Evolutionary conservation across 2,797 vertebrate species (phyloP).

Genomic region (Myripristis murdjan): DNA sequence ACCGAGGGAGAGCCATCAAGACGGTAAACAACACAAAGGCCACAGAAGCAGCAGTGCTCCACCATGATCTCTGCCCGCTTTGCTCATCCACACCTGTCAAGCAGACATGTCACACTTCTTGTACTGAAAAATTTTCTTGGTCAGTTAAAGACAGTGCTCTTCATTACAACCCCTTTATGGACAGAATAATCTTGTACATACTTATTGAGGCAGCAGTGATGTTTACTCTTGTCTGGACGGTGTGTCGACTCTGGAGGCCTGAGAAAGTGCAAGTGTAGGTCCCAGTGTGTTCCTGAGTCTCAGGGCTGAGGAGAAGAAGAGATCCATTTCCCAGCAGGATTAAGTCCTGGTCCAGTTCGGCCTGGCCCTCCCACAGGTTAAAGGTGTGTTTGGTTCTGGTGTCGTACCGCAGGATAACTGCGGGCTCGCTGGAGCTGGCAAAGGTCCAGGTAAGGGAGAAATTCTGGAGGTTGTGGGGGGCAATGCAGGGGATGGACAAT

Average conservation of each 20-base stretch:
- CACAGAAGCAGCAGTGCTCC: constrained; percentile 82
- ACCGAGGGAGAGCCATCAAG: constrained; percentile 72
- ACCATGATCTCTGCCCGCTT: constrained; percentile 77
- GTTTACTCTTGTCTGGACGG: constrained; percentile 79
- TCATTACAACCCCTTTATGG: not conserved
- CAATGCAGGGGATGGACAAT: constrained; percentile 80
- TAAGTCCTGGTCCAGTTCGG: constrained; percentile 76
- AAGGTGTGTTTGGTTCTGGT: constrained; percentile 69
- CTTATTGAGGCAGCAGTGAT: constrained; percentile 76
- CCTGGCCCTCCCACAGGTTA: constrained; percentile 80
- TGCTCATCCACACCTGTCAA: constrained; percentile 72
- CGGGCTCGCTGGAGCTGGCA: constrained; percentile 59
- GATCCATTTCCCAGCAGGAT: constrained; percentile 81
- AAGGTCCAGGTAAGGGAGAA: constrained; percentile 86
- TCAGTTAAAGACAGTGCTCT: too few relatives aligned
- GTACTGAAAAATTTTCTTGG: too few relatives aligned
- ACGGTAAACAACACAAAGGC: constrained; percentile 81
- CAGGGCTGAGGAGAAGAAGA: constrained; percentile 75
- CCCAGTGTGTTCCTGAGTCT: constrained; percentile 77
- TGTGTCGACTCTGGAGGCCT: constrained; percentile 75
- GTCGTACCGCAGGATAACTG: constrained; percentile 81
- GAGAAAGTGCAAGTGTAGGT: constrained; percentile 81
- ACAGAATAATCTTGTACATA: constrained; percentile 53
- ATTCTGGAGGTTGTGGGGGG: constrained; percentile 77
- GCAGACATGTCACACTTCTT: constrained; percentile 1